Evolutionary conservation across 2,797 vertebrate genomes (phyloP).

Genomic region (Thunnus albacares): DNA sequence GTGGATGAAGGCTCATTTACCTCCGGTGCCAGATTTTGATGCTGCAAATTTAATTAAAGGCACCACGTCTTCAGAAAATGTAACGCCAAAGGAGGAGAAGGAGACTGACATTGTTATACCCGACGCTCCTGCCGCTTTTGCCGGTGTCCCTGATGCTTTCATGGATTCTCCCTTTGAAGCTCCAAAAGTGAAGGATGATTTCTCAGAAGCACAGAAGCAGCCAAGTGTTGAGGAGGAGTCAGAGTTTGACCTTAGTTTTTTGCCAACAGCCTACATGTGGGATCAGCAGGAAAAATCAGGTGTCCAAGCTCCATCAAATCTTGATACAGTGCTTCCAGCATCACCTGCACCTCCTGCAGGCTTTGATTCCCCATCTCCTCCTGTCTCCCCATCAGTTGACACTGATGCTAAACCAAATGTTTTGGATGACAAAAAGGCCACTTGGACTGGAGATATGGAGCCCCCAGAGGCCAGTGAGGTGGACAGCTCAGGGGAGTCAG

Average conservation of each 20-base stretch:
- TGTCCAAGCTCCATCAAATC: slow-evolving; percentile 47
- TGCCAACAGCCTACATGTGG: slow-evolving; percentile 87
- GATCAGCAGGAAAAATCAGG: slow-evolving; percentile 80
- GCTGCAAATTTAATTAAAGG: slow-evolving; percentile 67
- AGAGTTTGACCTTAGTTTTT: slow-evolving; percentile 85
- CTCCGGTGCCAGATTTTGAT: slow-evolving; percentile 84
- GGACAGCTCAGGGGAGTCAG: slow-evolving; percentile 93
- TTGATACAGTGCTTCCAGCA: slow-evolving; percentile 44
- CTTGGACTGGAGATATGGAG: slow-evolving; percentile 66
- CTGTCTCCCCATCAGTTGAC: slow-evolving; percentile 20
- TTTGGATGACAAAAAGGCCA: slow-evolving; percentile 44
- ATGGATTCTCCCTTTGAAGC: slow-evolving; percentile 79
- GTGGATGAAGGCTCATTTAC: slow-evolving; percentile 87
- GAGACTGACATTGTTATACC: slow-evolving; percentile 47
- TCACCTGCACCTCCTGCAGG: slow-evolving; percentile 71
- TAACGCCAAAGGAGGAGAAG: slow-evolving; percentile 56
- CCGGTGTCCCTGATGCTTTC: slow-evolving; percentile 82
- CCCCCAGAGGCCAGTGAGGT: slow-evolving; percentile 81
- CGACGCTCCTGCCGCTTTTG: slow-evolving; percentile 69
- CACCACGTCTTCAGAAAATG: slow-evolving; percentile 38
- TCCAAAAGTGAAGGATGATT: slow-evolving; percentile 52
- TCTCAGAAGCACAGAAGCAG: slow-evolving; percentile 65
- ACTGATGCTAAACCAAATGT: slow-evolving; percentile 40
- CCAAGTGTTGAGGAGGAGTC: slow-evolving; percentile 78
- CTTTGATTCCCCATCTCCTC: slow-evolving; percentile 65